These are phyloP conservation scores for Zoroaster sp. DNA, from an alignment of 53 echinoderm and acorn worm species.

Conservation along the genomic window DNA sequence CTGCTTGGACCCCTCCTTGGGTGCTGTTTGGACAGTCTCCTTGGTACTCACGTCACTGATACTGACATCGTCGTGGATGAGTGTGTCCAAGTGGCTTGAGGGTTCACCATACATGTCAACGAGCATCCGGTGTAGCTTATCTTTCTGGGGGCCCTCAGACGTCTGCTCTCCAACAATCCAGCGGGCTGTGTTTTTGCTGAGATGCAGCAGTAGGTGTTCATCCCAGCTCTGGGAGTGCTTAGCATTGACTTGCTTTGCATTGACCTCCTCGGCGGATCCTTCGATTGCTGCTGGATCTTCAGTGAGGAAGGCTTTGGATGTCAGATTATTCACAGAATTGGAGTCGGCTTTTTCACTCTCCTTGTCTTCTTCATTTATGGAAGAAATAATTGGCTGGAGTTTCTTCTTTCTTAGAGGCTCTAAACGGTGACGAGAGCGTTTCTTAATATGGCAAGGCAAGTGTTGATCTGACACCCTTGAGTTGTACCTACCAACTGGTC, in stretches of 20 bases:
- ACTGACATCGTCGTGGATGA: constrained; percentile 89
- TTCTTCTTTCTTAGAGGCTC: constrained; percentile 79
- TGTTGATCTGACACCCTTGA: constrained; percentile 80
- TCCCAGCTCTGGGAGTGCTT: constrained; percentile 84
- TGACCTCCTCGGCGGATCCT: constrained; percentile 22
- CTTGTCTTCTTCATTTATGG: constrained; percentile 35
- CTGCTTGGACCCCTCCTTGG: constrained; percentile 40
- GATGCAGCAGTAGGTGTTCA: constrained; percentile 78
- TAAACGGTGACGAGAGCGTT: constrained; percentile 79
- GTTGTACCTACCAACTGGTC: constrained; percentile 71
- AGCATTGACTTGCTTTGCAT: constrained; percentile 4
- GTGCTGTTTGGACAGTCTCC: constrained; percentile 32
- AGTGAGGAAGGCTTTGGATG: constrained; percentile 41
- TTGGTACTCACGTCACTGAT: constrained; percentile 78
- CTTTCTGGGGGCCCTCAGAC: constrained; percentile 80
- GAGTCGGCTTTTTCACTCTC: constrained; percentile 34
- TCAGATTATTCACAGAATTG: not conserved
- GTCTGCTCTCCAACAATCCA: constrained; percentile 94
- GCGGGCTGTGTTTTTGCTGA: constrained; percentile 95
- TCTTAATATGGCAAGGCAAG: constrained; percentile 90
- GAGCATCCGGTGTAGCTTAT: constrained; percentile 78
- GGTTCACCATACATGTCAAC: constrained; percentile 77
- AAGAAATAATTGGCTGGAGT: constrained; percentile 17
- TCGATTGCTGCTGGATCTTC: constrained; percentile 30
- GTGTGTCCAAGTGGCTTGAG: constrained; percentile 67